Conservation (phyloP, 2,888 invertebrate species). For the Glyphotaelius pellucidus region DNA sequence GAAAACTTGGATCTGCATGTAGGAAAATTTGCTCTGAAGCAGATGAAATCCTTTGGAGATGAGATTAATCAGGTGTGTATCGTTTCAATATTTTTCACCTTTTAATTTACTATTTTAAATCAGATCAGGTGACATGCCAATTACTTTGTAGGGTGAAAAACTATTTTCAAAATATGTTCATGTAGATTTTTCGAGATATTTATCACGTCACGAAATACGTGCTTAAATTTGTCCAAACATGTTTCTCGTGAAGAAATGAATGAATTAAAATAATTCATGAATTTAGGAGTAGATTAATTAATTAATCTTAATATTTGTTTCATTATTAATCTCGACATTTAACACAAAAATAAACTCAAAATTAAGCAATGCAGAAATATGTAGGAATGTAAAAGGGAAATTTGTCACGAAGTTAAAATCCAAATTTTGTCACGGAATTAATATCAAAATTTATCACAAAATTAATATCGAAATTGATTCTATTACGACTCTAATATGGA, state of each 20-base stretch:
- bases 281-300: too few relatives aligned
- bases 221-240: not conserved
- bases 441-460: not conserved
- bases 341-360: too few relatives aligned
- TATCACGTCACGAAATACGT: not conserved
- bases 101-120: too few relatives aligned
- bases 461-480: not conserved
- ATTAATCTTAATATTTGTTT: too few relatives aligned
- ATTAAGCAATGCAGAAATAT: too few relatives aligned
- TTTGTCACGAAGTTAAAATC: not conserved
- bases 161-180: not conserved
- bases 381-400: not conserved
- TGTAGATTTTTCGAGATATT: not conserved
- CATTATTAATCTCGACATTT: too few relatives aligned
- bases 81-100: not conserved
- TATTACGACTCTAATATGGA: not conserved
- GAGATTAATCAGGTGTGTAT: slow-evolving; percentile 33
- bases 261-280: too few relatives aligned
- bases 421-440: not conserved
- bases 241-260: not conserved
- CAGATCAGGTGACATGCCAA: too few relatives aligned
- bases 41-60: slow-evolving; percentile 12
- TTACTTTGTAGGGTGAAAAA: too few relatives aligned
- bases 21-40: slow-evolving; percentile 31
- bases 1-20: slow-evolving; percentile 11